A percentile compares a stretch with the other conserved stretches of the same genome.
Conservation (phyloP, 2,113 vertebrate genomes). For the Alaudala cheleensis region DNA sequence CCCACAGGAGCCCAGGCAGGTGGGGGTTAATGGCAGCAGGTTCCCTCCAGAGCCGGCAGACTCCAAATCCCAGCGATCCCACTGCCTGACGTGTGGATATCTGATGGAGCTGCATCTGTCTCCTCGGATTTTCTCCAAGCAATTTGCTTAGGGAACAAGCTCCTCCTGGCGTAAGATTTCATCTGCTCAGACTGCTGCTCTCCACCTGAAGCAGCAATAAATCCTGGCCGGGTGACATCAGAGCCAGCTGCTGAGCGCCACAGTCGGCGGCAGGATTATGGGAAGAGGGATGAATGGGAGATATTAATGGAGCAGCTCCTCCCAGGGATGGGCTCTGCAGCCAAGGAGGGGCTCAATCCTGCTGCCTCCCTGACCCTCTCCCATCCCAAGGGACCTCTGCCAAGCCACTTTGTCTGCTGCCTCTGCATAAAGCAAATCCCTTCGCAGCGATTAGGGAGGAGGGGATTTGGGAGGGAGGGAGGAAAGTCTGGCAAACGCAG, state of each 20-base stretch:
- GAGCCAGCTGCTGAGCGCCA: slow-evolving; percentile 54
- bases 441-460: not conserved
- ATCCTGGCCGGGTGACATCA: slow-evolving; percentile 41
- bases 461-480: not conserved
- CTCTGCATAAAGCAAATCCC: not conserved
- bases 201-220: slow-evolving; percentile 67
- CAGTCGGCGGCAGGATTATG: not conserved
- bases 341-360: not conserved
- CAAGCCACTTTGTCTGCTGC: not conserved
- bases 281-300: slow-evolving; percentile 45
- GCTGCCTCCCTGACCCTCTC: not conserved
- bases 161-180: slow-evolving; percentile 55
- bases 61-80: not conserved
- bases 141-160: slow-evolving; percentile 41
- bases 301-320: not conserved
- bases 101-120: slow-evolving; percentile 33
- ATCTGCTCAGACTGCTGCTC: slow-evolving; percentile 24
- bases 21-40: not conserved
- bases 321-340: not conserved
- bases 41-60: not conserved
- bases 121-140: slow-evolving; percentile 51
- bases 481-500: not conserved
- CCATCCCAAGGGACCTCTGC: not conserved
- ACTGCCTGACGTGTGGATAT: accelerated
- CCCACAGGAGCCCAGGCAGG: not conserved